phyloP scores from a whole-genome alignment of 2,797 vertebrate species.

The Aldrovandia affinis region DNA sequence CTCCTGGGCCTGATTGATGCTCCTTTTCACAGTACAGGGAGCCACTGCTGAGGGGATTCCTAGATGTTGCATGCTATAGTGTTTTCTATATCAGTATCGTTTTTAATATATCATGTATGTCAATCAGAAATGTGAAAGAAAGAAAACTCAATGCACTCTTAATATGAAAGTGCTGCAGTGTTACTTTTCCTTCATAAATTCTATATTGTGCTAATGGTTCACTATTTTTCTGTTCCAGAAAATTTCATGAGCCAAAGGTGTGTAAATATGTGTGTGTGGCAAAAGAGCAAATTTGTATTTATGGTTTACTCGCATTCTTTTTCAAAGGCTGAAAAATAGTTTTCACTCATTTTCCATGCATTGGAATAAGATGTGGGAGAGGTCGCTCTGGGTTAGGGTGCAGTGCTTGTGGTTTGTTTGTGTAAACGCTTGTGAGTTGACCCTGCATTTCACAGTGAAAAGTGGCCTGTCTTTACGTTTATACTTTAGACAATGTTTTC shows the following conservation, averaged over 20 bases:
- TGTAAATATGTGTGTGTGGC: conserved; percentile 99
- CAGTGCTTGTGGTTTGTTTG: conserved; percentile 80
- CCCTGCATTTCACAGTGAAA: conserved; percentile 64
- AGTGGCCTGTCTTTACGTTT: conserved; percentile 67
- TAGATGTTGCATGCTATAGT: conserved; percentile 78
- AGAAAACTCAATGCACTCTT: conserved; percentile 58
- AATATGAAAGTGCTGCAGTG: conserved; percentile 71
- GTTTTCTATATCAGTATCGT: conserved; percentile 46
- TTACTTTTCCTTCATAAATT: conserved; percentile 76
- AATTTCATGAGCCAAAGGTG: conserved; percentile 98
- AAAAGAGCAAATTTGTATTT: conserved; percentile 99
- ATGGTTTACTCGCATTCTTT: conserved; percentile 97
- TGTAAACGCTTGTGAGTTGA: conserved; percentile 80
- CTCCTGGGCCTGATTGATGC: no score
- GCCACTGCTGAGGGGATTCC: conserved; percentile 56
- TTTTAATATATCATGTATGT: conserved; percentile 43
- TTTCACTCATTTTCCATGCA: conserved; percentile 81
- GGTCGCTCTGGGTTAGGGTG: no score
- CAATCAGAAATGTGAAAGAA: conserved; percentile 40
- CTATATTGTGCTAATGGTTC: conserved; percentile 87
- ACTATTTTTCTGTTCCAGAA: conserved; percentile 78
- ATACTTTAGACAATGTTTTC: conserved; percentile 65
- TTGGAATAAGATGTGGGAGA: conserved; percentile 79
- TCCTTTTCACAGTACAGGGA: no score
- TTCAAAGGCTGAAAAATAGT: conserved; percentile 86